Percentiles rank a stretch among this genome's conserved stretches.
phyloP scores from a whole-genome alignment of 2,888 invertebrate species.

The Scaptomyza parva region DNA sequence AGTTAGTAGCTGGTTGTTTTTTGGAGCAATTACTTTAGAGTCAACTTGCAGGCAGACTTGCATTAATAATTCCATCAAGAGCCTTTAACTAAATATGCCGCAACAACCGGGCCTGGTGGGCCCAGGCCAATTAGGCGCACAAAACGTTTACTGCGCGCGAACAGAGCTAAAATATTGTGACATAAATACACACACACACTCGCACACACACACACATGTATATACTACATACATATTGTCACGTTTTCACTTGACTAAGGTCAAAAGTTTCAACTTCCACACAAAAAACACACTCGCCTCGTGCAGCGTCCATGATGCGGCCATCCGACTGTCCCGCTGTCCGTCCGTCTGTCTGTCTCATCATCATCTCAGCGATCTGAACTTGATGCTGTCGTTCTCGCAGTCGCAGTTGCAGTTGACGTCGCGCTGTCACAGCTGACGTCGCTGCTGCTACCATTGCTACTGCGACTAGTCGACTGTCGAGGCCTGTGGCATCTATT shows the following conservation, averaged over 20 bases:
- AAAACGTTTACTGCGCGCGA: constrained; percentile 48
- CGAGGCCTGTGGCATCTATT: constrained; percentile 72
- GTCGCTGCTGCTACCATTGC: constrained; percentile 23
- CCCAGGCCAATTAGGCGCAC: constrained; percentile 66
- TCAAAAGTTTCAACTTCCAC: constrained; percentile 62
- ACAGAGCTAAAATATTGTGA: not conserved
- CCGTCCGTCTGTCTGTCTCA: constrained; percentile 6
- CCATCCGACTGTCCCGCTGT: not conserved
- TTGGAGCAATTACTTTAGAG: constrained; percentile 33
- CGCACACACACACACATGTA: not conserved
- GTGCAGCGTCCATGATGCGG: constrained; percentile 23
- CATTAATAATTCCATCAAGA: constrained; percentile 58
- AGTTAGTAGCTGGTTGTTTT: constrained; percentile 23
- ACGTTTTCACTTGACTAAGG: constrained; percentile 76
- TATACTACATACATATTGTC: constrained; percentile 47
- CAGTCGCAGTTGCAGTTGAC: constrained; percentile 25
- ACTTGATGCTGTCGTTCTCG: constrained; percentile 65
- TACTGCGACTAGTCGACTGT: constrained; percentile 21
- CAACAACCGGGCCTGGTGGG: constrained; percentile 18
- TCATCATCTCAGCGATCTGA: constrained; percentile 46
- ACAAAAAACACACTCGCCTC: constrained; percentile 4
- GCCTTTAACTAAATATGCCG: constrained; percentile 38
- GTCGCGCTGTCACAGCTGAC: constrained; percentile 23
- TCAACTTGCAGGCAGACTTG: constrained; percentile 54
- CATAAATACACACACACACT: constrained; percentile 14